Conservation (phyloP, 2,113 vertebrate species). For the Nibea coibor region DNA sequence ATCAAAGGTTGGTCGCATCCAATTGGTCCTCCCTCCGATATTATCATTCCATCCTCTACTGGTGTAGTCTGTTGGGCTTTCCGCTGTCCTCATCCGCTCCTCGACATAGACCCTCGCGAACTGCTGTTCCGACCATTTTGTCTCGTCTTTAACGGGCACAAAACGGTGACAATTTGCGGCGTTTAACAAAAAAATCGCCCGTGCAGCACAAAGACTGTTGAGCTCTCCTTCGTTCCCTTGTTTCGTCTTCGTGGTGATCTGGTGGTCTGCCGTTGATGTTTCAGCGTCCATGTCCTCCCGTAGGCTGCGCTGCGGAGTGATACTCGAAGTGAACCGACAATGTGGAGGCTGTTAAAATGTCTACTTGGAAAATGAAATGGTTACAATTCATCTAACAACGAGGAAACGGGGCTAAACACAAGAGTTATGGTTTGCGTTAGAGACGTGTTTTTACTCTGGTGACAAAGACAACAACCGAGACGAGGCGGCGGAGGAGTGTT, state of each 20-base stretch:
- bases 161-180: not conserved
- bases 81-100: constrained; percentile 84
- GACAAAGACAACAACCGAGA: constrained; percentile 46
- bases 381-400: constrained; percentile 73
- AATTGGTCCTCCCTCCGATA: constrained; percentile 80
- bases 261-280: constrained; percentile 82
- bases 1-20: constrained; percentile 59
- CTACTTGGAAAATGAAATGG: constrained; percentile 86
- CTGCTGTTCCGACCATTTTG: constrained; percentile 10
- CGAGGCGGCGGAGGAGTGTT: constrained; percentile 55
- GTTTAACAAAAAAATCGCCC: not conserved
- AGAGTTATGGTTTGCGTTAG: constrained; percentile 68
- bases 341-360: constrained; percentile 89
- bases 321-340: constrained; percentile 83
- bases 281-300: constrained; percentile 76
- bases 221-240: not conserved
- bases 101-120: constrained; percentile 83
- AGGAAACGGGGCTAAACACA: constrained; percentile 46
- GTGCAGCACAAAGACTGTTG: not conserved
- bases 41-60: constrained; percentile 86
- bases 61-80: constrained; percentile 59
- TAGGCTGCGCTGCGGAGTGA: constrained; percentile 81
- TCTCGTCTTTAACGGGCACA: not conserved
- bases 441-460: constrained; percentile 59
- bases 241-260: constrained; percentile 70